Conservation (phyloP, 2,113 vertebrate species). For the Macroglossus sobrinus region DNA sequence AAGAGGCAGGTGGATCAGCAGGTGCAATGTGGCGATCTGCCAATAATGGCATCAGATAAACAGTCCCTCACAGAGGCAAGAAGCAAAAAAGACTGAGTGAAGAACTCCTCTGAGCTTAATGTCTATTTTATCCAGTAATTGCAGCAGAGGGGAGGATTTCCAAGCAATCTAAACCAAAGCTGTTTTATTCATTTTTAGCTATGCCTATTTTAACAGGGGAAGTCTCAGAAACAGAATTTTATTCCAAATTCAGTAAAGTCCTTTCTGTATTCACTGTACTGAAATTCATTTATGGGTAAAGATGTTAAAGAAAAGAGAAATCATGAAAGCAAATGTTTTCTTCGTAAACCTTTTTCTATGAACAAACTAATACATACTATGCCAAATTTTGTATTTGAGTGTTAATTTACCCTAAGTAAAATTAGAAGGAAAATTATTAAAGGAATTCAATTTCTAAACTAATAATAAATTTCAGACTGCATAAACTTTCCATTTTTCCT, state of each 20-base stretch:
- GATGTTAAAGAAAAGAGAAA: not conserved
- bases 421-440: not conserved
- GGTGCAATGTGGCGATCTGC: slow-evolving; percentile 71
- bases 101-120: slow-evolving; percentile 74
- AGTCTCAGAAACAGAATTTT: slow-evolving; percentile 53
- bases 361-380: not conserved
- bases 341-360: not conserved
- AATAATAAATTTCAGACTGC: not conserved
- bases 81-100: slow-evolving; percentile 56
- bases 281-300: not conserved
- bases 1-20: slow-evolving; percentile 78
- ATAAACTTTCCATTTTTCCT: not conserved
- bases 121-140: slow-evolving; percentile 69
- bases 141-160: slow-evolving; percentile 59
- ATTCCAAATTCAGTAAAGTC: not conserved
- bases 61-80: slow-evolving; percentile 66
- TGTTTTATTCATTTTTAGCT: slow-evolving; percentile 61
- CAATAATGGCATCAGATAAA: slow-evolving; percentile 73
- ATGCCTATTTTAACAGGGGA: not conserved
- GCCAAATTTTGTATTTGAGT: not conserved
- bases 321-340: not conserved
- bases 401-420: not conserved
- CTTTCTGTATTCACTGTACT: not conserved
- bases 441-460: not conserved
- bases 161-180: slow-evolving; percentile 54